Percentiles rank a stretch among this genome's conserved stretches.
phyloP scores from a whole-genome alignment of 2,888 invertebrate species.

The Callimorpha dominula region DNA sequence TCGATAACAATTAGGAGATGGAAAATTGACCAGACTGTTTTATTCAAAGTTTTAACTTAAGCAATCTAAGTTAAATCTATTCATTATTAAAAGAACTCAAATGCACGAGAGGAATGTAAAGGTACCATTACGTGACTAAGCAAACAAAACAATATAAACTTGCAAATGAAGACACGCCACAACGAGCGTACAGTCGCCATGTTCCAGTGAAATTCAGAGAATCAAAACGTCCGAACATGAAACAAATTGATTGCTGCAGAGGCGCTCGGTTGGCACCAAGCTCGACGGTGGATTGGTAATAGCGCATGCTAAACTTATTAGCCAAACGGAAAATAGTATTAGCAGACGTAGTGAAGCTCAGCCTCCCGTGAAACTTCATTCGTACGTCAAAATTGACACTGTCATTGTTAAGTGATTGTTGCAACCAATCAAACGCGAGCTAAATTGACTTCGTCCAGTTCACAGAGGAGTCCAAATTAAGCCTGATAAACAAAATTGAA shows the following conservation, averaged over 20 bases:
- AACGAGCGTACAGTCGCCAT: conserved; percentile 70
- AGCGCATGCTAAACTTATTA: conserved; percentile 86
- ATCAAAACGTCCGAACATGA: conserved; percentile 83
- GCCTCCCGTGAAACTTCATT: conserved; percentile 78
- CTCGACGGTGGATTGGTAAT: conserved; percentile 84
- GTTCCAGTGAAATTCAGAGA: conserved; percentile 74
- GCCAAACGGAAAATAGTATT: conserved; percentile 85
- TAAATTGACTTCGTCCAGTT: conserved; percentile 68
- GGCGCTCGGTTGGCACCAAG: conserved; percentile 73
- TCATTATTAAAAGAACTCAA: conserved; percentile 40
- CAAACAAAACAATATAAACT: conserved; percentile 72
- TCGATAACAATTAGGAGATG: conserved; percentile 76
- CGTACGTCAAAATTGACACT: conserved; percentile 80
- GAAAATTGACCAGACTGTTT: conserved; percentile 58
- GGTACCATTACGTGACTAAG: conserved; percentile 60
- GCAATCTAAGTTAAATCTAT: conserved; percentile 39
- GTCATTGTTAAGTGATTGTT: conserved; percentile 81
- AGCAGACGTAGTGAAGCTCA: conserved; percentile 74
- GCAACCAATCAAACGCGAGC: conserved; percentile 79
- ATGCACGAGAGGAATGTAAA: conserved; percentile 51
- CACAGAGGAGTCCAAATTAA: conserved; percentile 65
- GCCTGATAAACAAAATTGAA: conserved; percentile 65
- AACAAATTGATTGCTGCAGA: conserved; percentile 84
- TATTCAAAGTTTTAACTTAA: conserved; percentile 38
- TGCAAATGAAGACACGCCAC: conserved; percentile 77